Evolutionary conservation across 2,888 invertebrate species (phyloP).

Genomic region (Agonopterix heracliana): DNA sequence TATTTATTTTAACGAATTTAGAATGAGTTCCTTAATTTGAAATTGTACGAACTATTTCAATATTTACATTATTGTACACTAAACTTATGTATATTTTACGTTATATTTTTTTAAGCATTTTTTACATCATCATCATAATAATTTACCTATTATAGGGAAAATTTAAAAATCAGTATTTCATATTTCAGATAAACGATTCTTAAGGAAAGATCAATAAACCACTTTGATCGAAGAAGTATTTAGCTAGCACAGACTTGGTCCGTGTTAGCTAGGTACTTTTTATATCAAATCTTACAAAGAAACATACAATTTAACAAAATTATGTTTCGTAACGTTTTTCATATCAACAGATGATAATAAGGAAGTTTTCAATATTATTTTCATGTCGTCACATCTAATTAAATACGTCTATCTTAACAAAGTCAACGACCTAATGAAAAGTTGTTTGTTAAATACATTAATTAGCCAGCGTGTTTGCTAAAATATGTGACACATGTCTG

Average conservation of each 20-base stretch:
- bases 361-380: background rate
- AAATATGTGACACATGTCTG: constrained; percentile 32
- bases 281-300: background rate
- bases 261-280: too few species aligned
- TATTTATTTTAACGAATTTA: constrained; percentile 2
- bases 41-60: background rate
- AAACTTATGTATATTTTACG: too few species aligned
- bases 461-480: constrained; percentile 25
- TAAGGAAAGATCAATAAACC: too few species aligned
- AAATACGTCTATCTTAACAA: background rate
- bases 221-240: background rate
- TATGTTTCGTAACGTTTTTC: background rate
- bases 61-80: too few species aligned
- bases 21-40: background rate
- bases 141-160: too few species aligned
- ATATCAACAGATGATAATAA: background rate
- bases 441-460: constrained; percentile 33
- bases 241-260: too few species aligned
- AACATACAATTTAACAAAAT: too few species aligned
- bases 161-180: too few species aligned
- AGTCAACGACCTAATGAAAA: constrained; percentile 34
- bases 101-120: too few species aligned
- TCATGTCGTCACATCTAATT: background rate
- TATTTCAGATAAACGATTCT: too few species aligned
- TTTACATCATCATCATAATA: too few species aligned